Evolutionary conservation across 2,888 invertebrate genomes (phyloP).

Genomic region (Drosophila glabriapex): DNA sequence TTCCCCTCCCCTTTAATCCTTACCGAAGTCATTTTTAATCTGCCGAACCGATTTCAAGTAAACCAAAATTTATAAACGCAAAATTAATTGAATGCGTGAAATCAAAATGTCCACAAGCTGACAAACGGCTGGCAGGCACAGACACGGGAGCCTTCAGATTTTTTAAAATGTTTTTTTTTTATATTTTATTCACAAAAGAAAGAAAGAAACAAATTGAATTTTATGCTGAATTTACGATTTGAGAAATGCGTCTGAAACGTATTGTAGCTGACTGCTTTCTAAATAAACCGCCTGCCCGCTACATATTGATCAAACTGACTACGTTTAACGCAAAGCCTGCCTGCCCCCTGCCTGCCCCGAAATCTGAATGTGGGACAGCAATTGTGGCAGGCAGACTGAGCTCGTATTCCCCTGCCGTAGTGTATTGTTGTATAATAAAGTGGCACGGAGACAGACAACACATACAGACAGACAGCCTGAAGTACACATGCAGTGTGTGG

Average conservation of each 20-base stretch:
- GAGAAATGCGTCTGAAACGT: constrained; percentile 75
- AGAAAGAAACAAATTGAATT: constrained; percentile 42
- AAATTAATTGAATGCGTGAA: constrained; percentile 37
- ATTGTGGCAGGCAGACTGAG: constrained; percentile 44
- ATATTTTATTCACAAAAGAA: background rate
- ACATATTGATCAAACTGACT: constrained; percentile 76
- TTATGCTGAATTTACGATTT: constrained; percentile 55
- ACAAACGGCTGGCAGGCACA: constrained; percentile 15
- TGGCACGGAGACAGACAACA: constrained; percentile 43
- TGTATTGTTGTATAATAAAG: constrained; percentile 46
- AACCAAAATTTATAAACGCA: constrained; percentile 53
- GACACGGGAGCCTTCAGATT: constrained; percentile 38
- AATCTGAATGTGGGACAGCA: constrained; percentile 55
- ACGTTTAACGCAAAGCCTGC: constrained; percentile 50
- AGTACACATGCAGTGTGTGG: constrained; percentile 3
- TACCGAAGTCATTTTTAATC: constrained; percentile 82
- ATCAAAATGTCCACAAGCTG: constrained; percentile 25
- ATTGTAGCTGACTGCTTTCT: constrained; percentile 74
- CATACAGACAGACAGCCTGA: constrained; percentile 10
- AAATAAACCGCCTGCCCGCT: constrained; percentile 28
- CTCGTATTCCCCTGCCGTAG: constrained; percentile 10
- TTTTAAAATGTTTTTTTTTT: constrained; percentile 33
- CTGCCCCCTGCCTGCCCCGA: background rate
- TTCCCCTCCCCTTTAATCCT: constrained; percentile 23
- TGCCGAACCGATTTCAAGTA: constrained; percentile 17